These are phyloP conservation scores for Dicrostonyx torquatus DNA, from an alignment of 2,797 vertebrate species.

Conservation along the genomic window DNA sequence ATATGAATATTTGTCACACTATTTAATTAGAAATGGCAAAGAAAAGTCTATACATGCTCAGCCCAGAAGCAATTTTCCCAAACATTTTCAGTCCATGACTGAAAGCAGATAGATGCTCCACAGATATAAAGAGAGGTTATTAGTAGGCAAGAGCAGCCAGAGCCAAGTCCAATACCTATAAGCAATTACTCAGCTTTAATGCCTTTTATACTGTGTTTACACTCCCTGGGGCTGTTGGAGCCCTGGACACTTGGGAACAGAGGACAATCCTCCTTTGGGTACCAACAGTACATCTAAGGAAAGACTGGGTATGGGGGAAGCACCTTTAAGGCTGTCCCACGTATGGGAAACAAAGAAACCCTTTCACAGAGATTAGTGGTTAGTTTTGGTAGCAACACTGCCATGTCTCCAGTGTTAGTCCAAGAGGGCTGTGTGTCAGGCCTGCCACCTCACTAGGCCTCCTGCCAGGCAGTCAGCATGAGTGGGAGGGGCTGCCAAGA, in stretches of 20 bases:
- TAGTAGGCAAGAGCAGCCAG: background rate
- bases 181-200: background rate
- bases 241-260: background rate
- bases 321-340: background rate
- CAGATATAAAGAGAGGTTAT: background rate
- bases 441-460: background rate
- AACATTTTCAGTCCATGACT: background rate
- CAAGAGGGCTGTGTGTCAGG: background rate
- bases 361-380: background rate
- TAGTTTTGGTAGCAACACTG: background rate
- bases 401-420: background rate
- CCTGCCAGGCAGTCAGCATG: background rate
- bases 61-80: background rate
- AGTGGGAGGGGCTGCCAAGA: background rate
- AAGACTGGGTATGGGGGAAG: background rate
- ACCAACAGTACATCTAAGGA: background rate
- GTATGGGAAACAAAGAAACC: background rate
- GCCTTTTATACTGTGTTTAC: background rate
- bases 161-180: background rate
- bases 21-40: background rate
- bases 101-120: background rate
- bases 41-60: background rate
- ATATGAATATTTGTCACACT: background rate
- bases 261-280: background rate
- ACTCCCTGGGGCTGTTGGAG: background rate